Percentiles rank a stretch among this genome's conserved stretches.
These are phyloP conservation scores for Cheiracanthium punctorium DNA, from an alignment of 2,888 invertebrate species.

Conservation along the genomic window DNA sequence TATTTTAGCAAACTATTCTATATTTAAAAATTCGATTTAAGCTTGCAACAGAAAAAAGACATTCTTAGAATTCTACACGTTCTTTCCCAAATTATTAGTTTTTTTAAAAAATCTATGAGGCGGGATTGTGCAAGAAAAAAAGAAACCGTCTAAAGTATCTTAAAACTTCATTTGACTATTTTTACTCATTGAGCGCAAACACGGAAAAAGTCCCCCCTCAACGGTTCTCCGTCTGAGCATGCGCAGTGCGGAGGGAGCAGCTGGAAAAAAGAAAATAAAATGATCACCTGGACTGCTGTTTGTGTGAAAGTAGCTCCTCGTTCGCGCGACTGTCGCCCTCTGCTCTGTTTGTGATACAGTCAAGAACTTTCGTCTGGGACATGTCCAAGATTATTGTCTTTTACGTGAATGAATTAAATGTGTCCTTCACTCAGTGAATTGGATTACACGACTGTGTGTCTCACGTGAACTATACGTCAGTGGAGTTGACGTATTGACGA, in stretches of 20 bases:
- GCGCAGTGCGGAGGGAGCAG: conserved; percentile 45
- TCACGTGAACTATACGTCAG: neutral
- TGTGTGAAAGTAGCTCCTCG: neutral
- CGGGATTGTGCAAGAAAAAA: neutral
- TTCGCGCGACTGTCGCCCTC: neutral
- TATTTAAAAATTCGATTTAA: no score
- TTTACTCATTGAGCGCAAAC: conserved; percentile 26
- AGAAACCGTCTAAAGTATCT: neutral
- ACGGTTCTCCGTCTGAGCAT: conserved; percentile 60
- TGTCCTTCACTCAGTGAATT: neutral
- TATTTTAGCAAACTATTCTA: no score
- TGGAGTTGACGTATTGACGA: no score
- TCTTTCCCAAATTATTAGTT: neutral
- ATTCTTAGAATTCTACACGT: no score
- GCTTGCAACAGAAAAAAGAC: no score
- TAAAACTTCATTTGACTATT: conserved; percentile 25
- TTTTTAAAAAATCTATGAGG: neutral
- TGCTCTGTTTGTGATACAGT: neutral
- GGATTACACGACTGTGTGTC: neutral
- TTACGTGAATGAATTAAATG: conserved; percentile 1
- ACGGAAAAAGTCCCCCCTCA: conserved; percentile 55
- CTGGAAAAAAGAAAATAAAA: conserved; percentile 19
- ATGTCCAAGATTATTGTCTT: neutral
- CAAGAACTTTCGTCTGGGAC: neutral
- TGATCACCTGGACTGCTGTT: conserved; percentile 61